A percentile compares a stretch with the other conserved stretches of the same genome.
phyloP scores from a whole-genome alignment of 2,888 invertebrate genomes.

The Ophonus ardosiacus region DNA sequence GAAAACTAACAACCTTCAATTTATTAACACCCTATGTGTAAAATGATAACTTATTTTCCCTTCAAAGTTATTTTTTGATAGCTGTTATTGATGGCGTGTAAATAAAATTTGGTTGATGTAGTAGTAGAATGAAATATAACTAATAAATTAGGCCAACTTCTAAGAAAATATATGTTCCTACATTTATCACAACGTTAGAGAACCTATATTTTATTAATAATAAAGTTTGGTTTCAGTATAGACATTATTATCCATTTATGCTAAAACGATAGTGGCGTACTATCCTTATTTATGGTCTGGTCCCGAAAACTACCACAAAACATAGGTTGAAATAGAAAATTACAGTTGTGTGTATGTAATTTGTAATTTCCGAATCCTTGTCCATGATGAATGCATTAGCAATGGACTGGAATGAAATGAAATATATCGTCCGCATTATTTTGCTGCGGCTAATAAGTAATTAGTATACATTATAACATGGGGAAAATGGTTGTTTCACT shows the following conservation, averaged over 20 bases:
- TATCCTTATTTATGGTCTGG: conserved; percentile 9
- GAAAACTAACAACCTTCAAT: too few species aligned
- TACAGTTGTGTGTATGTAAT: conserved; percentile 27
- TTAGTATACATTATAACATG: conserved; percentile 6
- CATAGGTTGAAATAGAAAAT: conserved; percentile 43
- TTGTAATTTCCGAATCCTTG: conserved; percentile 43
- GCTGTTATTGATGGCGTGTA: too few species aligned
- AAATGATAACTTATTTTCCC: too few species aligned
- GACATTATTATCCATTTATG: not conserved
- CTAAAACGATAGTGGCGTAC: not conserved
- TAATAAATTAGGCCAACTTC: not conserved
- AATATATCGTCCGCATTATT: conserved; percentile 45
- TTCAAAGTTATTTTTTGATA: too few species aligned
- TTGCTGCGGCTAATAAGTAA: conserved; percentile 25
- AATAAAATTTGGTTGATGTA: too few species aligned
- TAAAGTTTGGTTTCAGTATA: not conserved
- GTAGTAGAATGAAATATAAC: not conserved
- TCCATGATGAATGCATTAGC: conserved; percentile 45
- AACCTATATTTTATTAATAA: conserved; percentile 2
- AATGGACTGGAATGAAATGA: conserved; percentile 33
- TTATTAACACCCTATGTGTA: too few species aligned
- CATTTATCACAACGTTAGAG: not conserved
- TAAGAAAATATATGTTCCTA: not conserved
- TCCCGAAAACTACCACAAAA: conserved; percentile 18
- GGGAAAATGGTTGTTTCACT: conserved; percentile 3